Evolutionary conservation across 2,797 vertebrate genomes (phyloP).

Genomic region (Microhierax caerulescens): DNA sequence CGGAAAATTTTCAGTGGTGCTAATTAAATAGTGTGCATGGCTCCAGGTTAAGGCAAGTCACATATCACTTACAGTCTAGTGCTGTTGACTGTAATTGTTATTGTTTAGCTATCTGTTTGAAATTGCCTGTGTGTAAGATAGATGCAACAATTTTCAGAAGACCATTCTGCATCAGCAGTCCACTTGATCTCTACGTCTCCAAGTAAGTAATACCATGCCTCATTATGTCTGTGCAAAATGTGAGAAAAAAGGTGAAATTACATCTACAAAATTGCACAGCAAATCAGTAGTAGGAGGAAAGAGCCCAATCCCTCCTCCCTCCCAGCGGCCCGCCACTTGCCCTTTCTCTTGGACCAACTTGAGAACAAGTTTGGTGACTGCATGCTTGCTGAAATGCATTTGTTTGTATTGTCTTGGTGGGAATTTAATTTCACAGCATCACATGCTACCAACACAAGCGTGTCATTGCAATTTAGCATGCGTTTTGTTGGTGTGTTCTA

Average conservation of each 20-base stretch:
- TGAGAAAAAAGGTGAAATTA: neutral
- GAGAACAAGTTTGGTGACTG: neutral
- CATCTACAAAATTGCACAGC: neutral
- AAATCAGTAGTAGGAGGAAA: neutral
- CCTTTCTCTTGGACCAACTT: neutral
- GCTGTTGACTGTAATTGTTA: neutral
- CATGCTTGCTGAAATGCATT: neutral
- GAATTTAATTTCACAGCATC: conserved; percentile 51
- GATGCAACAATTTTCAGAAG: neutral
- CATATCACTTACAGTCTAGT: neutral
- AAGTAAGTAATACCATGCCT: neutral
- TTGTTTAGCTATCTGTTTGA: conserved; percentile 13
- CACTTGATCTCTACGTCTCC: neutral
- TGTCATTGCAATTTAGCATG: conserved; percentile 57
- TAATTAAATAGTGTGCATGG: conserved; percentile 2
- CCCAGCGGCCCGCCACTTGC: neutral
- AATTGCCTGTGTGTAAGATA: neutral
- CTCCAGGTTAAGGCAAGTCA: conserved; percentile 14
- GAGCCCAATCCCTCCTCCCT: neutral
- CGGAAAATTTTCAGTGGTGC: neutral
- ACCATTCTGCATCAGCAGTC: neutral
- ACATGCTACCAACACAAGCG: neutral
- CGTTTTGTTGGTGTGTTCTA: conserved; percentile 55
- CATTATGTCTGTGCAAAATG: neutral
- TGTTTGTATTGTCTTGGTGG: conserved; percentile 44